Conservation (phyloP, 2,888 invertebrate genomes). For the Oscheius sp. region DNA sequence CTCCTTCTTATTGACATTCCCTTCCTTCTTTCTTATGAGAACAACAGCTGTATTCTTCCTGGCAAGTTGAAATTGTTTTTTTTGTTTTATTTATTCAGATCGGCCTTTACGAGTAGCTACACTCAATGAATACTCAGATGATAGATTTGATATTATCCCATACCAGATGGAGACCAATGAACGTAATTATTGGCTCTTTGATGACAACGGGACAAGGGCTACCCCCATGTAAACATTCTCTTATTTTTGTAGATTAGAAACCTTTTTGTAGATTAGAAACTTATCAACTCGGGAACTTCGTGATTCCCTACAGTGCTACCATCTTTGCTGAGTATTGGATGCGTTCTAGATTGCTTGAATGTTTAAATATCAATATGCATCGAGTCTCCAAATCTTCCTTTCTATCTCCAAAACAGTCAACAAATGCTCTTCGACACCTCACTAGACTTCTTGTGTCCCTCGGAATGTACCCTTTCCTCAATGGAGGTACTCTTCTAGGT, state of each 20-base stretch:
- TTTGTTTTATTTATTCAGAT: too few relatives aligned
- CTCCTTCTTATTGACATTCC: conserved; percentile 30
- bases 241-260: background rate
- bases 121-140: background rate
- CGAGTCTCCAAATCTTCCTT: background rate
- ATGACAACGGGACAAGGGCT: conserved; percentile 16
- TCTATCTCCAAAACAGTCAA: background rate
- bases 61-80: background rate
- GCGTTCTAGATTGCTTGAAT: conserved; percentile 7
- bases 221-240: conserved; percentile 27
- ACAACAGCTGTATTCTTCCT: conserved; percentile 21
- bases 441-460: conserved; percentile 26
- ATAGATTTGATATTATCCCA: conserved; percentile 18
- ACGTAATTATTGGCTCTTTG: conserved; percentile 29
- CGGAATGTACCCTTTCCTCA: conserved; percentile 34
- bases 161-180: conserved; percentile 7
- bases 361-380: conserved; percentile 15
- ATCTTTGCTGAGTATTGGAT: conserved; percentile 23
- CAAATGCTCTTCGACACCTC: conserved; percentile 24
- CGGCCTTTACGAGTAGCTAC: conserved; percentile 11
- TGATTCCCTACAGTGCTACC: background rate
- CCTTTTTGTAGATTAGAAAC: conserved; percentile 25
- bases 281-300: conserved; percentile 12
- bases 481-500: conserved; percentile 36
- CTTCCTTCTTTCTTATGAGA: conserved; percentile 11